Evolutionary conservation across 2,888 invertebrate species (phyloP), one percentile per base, ranked within the genome.

Genomic region (Lycocerus yunnanus): DNA sequence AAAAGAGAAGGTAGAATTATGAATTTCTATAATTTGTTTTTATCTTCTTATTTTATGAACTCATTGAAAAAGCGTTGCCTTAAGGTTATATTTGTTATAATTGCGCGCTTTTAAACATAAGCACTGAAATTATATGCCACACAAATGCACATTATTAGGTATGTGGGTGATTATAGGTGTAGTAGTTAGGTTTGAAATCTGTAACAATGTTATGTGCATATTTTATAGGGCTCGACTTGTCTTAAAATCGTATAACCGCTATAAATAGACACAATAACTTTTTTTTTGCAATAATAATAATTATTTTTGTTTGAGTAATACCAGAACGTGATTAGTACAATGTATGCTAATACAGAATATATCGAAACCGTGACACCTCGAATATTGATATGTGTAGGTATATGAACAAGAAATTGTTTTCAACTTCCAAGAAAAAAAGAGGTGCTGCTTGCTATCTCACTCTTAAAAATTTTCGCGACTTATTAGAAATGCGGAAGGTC

Each of bases 231-330:
- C 81, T 80, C 76, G 78, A 63, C 73, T 79, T 75, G 70, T 66
- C 69, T 76, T 77, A 70, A 73, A 76, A 71, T 77, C 75, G 74
- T 69, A 79, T 80, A 81, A 81, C 73, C 79, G 71, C 78, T 81
- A 81, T 80, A 78, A 78, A 81, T 81, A 81, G 81, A 75, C 60
- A 60, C 67, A 70, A 78, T 71, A 71, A 43, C 69, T 74, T 74
- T 74, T 68, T 73, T 59, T 74, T 72, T 77, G 69, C 74, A 77
- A 73, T 72, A 71, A 66, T 76, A 70, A 65, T 71, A 76, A 77
- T 72, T 72, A 72, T 70, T 70, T 72, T 68, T 60, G 65, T 73
- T 72, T 79, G 77, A 76, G 76, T 76, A 77, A 77, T 78, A 66
- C 68, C 18, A 75, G 71, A 72, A 61, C 74, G 71, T 71, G 74